These are phyloP conservation scores for Pegoplata infirma DNA, from an alignment of 2,888 invertebrate species.

Conservation along the genomic window DNA sequence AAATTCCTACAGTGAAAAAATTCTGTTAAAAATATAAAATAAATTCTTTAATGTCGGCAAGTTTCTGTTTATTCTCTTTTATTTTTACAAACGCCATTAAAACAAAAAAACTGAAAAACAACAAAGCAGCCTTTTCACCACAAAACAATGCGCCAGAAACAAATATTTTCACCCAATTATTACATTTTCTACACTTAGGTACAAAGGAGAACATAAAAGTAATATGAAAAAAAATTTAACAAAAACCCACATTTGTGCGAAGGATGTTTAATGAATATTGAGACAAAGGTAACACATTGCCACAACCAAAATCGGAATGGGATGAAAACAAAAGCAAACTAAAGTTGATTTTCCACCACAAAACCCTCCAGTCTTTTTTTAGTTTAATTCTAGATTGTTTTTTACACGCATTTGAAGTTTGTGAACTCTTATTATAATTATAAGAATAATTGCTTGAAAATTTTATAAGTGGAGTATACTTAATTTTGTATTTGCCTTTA, in stretches of 20 bases:
- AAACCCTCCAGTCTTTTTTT: too few species aligned
- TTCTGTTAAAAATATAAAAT: background rate
- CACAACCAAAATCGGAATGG: too few species aligned
- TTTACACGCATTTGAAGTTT: too few species aligned
- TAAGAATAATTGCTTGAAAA: too few species aligned
- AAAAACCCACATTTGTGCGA: background rate
- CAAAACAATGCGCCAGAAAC: background rate
- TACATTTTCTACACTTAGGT: background rate
- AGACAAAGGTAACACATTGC: too few species aligned
- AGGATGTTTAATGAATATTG: background rate
- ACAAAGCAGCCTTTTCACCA: background rate
- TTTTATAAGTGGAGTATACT: too few species aligned
- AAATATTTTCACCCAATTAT: background rate
- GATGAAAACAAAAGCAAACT: too few species aligned
- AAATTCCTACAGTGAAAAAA: background rate
- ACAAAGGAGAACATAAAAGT: background rate
- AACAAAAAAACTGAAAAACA: background rate
- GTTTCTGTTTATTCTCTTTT: background rate
- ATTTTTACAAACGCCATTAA: background rate
- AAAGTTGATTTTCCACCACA: too few species aligned
- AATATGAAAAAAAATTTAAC: background rate
- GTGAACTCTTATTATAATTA: too few species aligned
- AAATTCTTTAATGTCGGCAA: background rate
- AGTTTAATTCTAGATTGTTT: too few species aligned
- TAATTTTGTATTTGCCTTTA: too few species aligned